Evolutionary conservation across 2,113 vertebrate genomes (phyloP).

Genomic region (Salvator merianae): DNA sequence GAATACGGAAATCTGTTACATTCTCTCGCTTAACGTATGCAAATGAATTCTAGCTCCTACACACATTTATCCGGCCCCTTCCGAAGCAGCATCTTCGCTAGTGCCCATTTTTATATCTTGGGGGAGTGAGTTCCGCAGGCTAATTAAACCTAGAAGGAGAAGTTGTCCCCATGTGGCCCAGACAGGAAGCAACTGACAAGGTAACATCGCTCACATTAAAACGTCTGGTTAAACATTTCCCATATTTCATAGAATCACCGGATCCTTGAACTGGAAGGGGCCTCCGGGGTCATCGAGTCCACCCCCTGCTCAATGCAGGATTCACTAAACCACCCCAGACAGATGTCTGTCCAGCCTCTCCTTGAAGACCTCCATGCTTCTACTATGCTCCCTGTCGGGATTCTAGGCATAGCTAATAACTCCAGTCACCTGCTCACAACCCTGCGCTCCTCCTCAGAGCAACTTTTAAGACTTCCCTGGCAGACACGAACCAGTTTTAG

Average conservation of each 20-base stretch:
- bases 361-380: no score
- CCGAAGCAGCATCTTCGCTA: no score
- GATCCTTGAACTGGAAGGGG: no score
- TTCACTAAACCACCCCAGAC: no score
- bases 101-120: background rate
- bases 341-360: no score
- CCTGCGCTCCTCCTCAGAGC: background rate
- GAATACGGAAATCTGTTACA: background rate
- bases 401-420: background rate
- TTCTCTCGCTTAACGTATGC: background rate
- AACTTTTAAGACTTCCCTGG: background rate
- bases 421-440: background rate
- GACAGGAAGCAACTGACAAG: no score
- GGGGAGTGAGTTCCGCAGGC: background rate
- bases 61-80: background rate
- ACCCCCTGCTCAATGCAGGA: no score
- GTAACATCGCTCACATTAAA: no score
- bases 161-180: no score
- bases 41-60: background rate
- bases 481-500: background rate
- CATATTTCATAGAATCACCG: no score
- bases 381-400: no score
- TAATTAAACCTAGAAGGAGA: background rate
- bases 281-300: no score
- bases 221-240: background rate